Conservation (phyloP, 2,113 vertebrate genomes). For the Xiphias gladius region DNA sequence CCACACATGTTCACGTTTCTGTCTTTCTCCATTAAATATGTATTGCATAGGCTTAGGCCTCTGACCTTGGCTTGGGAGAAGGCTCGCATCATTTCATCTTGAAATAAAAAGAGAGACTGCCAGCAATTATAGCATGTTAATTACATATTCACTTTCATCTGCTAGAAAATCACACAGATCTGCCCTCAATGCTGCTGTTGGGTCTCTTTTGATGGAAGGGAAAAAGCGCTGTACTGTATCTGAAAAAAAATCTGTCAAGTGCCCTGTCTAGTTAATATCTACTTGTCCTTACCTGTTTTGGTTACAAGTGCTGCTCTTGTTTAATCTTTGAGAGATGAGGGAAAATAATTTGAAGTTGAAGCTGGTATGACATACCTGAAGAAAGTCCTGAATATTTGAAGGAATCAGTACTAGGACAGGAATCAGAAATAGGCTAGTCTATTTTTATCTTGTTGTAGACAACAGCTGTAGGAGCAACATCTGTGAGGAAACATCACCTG, state of each 20-base stretch:
- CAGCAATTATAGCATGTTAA: slow-evolving; percentile 94
- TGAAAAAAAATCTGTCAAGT: slow-evolving; percentile 60
- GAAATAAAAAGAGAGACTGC: slow-evolving; percentile 93
- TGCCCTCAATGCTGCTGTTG: slow-evolving; percentile 51
- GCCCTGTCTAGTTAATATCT: slow-evolving; percentile 37
- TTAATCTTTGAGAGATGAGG: slow-evolving; percentile 1
- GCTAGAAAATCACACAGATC: slow-evolving; percentile 52
- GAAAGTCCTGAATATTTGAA: neutral
- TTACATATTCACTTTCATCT: slow-evolving; percentile 96
- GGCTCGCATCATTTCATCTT: slow-evolving; percentile 92
- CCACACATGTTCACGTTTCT: slow-evolving; percentile 76
- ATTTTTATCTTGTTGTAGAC: neutral
- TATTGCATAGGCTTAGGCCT: slow-evolving; percentile 76
- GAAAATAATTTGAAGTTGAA: neutral
- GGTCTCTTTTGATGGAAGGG: slow-evolving; percentile 49
- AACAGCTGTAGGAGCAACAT: neutral
- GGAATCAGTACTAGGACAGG: neutral
- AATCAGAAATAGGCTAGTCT: neutral
- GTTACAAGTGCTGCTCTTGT: neutral
- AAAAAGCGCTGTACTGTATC: slow-evolving; percentile 23
- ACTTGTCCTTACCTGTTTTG: slow-evolving; percentile 49
- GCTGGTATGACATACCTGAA: neutral
- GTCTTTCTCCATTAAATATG: slow-evolving; percentile 91
- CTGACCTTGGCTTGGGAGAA: slow-evolving; percentile 92
- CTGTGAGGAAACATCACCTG: neutral